A percentile compares a stretch with the other conserved stretches of the same genome.
Evolutionary conservation across 2,888 invertebrate species (phyloP).

Genomic region (Suillia variegata): DNA sequence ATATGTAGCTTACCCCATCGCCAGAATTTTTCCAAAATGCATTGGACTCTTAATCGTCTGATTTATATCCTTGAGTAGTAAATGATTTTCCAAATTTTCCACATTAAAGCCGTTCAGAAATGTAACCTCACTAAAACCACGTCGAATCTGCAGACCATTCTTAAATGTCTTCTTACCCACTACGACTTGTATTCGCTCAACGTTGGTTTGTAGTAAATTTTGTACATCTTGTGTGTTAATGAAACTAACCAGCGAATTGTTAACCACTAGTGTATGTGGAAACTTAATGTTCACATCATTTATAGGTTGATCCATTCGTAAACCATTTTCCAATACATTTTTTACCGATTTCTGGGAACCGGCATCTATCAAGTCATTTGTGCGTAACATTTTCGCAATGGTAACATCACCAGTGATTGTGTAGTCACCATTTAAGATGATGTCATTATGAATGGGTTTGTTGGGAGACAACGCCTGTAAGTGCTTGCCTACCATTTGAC

Average conservation of each 20-base stretch:
- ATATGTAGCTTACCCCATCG: conserved; percentile 43
- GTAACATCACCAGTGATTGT: conserved; percentile 62
- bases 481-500: conserved; percentile 60
- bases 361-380: conserved; percentile 44
- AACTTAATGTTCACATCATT: conserved; percentile 48
- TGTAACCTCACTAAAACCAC: conserved; percentile 58
- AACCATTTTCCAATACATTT: conserved; percentile 35
- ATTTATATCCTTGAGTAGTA: conserved; percentile 59
- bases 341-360: conserved; percentile 34
- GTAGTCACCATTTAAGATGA: conserved; percentile 60
- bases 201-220: conserved; percentile 59
- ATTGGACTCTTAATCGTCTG: conserved; percentile 62
- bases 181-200: conserved; percentile 59
- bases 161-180: conserved; percentile 63
- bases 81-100: conserved; percentile 55
- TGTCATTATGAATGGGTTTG: conserved; percentile 57
- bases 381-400: conserved; percentile 58
- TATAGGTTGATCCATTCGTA: conserved; percentile 39
- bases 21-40: conserved; percentile 53
- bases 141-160: conserved; percentile 58
- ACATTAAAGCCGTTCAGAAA: conserved; percentile 62
- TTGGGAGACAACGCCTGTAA: conserved; percentile 62
- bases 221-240: conserved; percentile 62
- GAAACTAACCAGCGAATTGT: conserved; percentile 57
- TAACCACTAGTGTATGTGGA: conserved; percentile 41